Conservation (phyloP, 2,797 vertebrate genomes). For the Gila robusta region DNA sequence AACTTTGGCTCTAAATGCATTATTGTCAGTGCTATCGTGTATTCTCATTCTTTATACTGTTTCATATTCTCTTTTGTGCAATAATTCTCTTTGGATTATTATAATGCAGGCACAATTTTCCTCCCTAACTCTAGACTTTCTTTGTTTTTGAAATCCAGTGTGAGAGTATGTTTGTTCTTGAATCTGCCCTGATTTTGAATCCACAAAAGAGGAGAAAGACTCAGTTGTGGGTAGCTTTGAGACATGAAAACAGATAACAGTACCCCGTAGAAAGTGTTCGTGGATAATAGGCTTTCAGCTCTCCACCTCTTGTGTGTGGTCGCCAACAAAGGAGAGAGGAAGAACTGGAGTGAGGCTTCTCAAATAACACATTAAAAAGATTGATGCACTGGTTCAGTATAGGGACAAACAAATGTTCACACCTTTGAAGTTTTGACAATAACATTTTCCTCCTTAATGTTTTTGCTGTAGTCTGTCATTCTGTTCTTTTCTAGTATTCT, state of each 20-base stretch:
- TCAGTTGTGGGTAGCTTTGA: conserved; percentile 44
- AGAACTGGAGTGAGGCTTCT: not conserved
- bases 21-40: not conserved
- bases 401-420: conserved; percentile 4
- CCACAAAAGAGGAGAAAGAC: conserved; percentile 37
- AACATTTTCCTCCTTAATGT: not conserved
- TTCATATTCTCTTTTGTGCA: not conserved
- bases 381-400: conserved; percentile 18
- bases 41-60: not conserved
- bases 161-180: conserved; percentile 3
- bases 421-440: not conserved
- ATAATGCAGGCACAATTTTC: conserved; percentile 13
- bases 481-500: conserved; percentile 2
- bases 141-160: conserved; percentile 28
- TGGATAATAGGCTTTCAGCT: conserved; percentile 12
- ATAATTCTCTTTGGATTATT: conserved; percentile 9
- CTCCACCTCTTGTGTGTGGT: conserved; percentile 12
- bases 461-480: not conserved
- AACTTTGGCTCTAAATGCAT: not conserved
- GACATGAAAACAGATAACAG: conserved; percentile 53
- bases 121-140: not conserved
- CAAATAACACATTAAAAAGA: conserved; percentile 30
- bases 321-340: conserved; percentile 5
- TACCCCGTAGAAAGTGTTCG: not conserved
- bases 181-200: conserved; percentile 31